A percentile compares a stretch with the other conserved stretches of the same genome.
Conservation (phyloP, 2,888 invertebrate species). For the Andricus quercusramuli region DNA sequence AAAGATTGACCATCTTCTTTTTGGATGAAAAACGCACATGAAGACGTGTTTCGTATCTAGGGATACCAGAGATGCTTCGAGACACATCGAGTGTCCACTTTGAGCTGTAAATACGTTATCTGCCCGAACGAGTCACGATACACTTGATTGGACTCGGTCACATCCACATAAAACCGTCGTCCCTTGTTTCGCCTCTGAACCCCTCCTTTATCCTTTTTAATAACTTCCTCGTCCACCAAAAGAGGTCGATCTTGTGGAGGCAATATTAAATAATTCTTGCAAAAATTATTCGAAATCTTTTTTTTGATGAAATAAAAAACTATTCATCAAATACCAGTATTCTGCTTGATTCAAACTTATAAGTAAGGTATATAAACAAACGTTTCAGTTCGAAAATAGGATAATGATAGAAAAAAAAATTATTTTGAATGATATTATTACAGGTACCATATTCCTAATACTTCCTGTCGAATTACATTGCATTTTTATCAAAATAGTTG, state of each 20-base stretch:
- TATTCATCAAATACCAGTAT: not conserved
- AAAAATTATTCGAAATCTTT: not conserved
- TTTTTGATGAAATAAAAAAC: not conserved
- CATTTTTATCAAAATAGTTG: too few relatives aligned
- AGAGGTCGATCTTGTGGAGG: not conserved
- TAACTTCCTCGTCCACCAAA: slow-evolving; percentile 17
- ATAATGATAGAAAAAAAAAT: too few relatives aligned
- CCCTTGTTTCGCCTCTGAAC: slow-evolving; percentile 24
- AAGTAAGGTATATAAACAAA: not conserved
- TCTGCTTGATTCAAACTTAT: not conserved
- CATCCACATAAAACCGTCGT: slow-evolving; percentile 21
- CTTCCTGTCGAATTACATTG: too few relatives aligned
- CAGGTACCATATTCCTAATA: too few relatives aligned
- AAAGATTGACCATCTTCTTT: slow-evolving; percentile 5
- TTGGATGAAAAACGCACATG: slow-evolving; percentile 13
- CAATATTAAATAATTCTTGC: not conserved
- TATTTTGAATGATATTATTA: too few relatives aligned
- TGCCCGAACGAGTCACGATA: slow-evolving; percentile 63
- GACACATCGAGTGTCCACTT: slow-evolving; percentile 56
- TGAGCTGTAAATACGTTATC: slow-evolving; percentile 68
- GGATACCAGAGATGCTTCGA: slow-evolving; percentile 30
- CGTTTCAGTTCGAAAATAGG: too few relatives aligned
- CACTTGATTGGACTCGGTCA: slow-evolving; percentile 60
- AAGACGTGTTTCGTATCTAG: slow-evolving; percentile 10
- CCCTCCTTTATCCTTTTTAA: not conserved